Evolutionary conservation across 2,113 vertebrate genomes (phyloP).

Genomic region (Monopterus albus): DNA sequence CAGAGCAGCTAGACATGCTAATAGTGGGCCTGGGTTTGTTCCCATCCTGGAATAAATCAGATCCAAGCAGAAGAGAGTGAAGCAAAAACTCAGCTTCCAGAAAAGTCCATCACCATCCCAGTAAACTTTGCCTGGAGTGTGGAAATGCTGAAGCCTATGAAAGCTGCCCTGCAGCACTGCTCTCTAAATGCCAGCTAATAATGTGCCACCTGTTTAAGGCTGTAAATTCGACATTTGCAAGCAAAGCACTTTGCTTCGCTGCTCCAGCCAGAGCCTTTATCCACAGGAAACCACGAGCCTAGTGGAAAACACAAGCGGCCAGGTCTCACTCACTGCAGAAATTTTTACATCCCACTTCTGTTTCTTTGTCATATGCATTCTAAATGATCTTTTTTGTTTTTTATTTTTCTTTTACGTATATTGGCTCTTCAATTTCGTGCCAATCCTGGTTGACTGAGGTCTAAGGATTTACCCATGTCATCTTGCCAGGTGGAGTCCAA

Average conservation of each 20-base stretch:
- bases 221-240: conserved; percentile 21
- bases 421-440: conserved; percentile 11
- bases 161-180: conserved; percentile 52
- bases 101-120: conserved; percentile 28
- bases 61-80: neutral
- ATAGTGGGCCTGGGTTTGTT: neutral
- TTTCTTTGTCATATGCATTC: neutral
- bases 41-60: neutral
- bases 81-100: conserved; percentile 12
- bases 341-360: conserved; percentile 1
- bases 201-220: conserved; percentile 63
- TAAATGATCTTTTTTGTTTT: neutral
- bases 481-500: conserved; percentile 30
- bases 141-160: conserved; percentile 32
- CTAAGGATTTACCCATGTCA: conserved; percentile 41
- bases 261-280: conserved; percentile 38
- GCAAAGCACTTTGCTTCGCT: conserved; percentile 3
- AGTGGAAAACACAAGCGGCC: conserved; percentile 6
- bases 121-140: conserved; percentile 34
- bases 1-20: no score
- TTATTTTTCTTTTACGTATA: no score
- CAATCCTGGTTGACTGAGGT: conserved; percentile 11
- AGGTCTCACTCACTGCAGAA: conserved; percentile 11
- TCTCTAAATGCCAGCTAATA: conserved; percentile 47
- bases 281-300: conserved; percentile 36